phyloP scores from a whole-genome alignment of 1,140 invertebrate species.

The Camponotus floridanus region DNA sequence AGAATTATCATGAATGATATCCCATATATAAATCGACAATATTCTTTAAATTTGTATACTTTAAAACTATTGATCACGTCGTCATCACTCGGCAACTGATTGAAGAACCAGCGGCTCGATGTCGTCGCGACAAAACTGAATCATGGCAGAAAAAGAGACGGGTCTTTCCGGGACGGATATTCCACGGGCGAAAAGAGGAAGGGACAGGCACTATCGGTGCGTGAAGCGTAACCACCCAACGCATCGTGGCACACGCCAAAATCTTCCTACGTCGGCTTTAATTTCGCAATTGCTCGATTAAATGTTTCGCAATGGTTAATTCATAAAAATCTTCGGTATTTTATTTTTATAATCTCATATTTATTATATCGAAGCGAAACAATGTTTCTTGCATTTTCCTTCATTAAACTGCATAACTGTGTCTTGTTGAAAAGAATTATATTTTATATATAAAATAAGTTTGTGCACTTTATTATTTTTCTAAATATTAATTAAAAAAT shows the following conservation, averaged over 20 bases:
- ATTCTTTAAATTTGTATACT: slow-evolving; percentile 42
- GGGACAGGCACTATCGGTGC: slow-evolving; percentile 85
- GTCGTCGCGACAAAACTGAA: slow-evolving; percentile 81
- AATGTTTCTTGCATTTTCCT: not conserved
- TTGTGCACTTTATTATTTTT: not conserved
- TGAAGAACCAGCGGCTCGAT: slow-evolving; percentile 59
- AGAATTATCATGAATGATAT: slow-evolving; percentile 7
- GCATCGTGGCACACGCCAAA: slow-evolving; percentile 83
- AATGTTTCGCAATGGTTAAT: slow-evolving; percentile 25
- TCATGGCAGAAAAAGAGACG: slow-evolving; percentile 75
- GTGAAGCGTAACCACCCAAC: slow-evolving; percentile 84
- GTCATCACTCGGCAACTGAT: slow-evolving; percentile 37
- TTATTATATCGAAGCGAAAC: not conserved
- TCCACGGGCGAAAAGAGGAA: slow-evolving; percentile 81
- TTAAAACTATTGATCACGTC: slow-evolving; percentile 20
- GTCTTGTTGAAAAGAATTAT: not conserved
- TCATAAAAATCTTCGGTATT: not conserved
- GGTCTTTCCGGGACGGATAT: slow-evolving; percentile 79
- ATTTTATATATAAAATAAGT: not conserved
- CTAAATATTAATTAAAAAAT: not conserved
- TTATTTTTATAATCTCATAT: not conserved
- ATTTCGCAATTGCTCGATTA: slow-evolving; percentile 36
- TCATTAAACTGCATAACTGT: not conserved
- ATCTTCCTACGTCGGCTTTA: slow-evolving; percentile 73
- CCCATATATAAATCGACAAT: not conserved